Evolutionary conservation across 2,113 vertebrate genomes (phyloP), one percentile per base, ranked within the genome.

Genomic region (Athene noctua): DNA sequence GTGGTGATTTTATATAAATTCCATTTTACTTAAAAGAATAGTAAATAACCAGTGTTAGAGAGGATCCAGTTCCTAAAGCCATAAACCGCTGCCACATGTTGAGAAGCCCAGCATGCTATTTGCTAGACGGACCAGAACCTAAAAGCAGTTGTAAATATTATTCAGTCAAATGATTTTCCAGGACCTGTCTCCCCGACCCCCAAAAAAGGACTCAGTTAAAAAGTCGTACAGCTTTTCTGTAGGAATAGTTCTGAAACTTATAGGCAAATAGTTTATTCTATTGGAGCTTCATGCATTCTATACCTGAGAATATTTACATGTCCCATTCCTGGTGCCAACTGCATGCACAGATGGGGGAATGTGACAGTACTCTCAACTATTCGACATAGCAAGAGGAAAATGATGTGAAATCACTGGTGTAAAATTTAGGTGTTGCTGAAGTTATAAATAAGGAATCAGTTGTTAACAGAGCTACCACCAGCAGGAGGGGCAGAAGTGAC

Each of bases 401-500:
- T 29, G 5, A 70, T 21, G 51, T 40, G 8, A 71, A 89, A n/a
- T 32, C 57, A 84, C 17, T 2, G 0, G 36, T 46, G 42, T 71
- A n/a, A 78, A 75, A 67, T 67, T 15, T 29, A 62, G 26, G 38
- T 80, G 55, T 38, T 57, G 40, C n/a, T 36, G 2, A 73, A 82
- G 34, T 55, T 59, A 47, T 23, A 59, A 51, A 15, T 26, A 84
- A 93, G 78, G 72, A 71, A 65, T 79, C 13, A 3, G 88, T 51
- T 92, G 68, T 84, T 88, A 88, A 38, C 30, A 54, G 88, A 92
- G 49, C 44, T 89, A 7, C 55, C 25, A 92, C 47, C 86, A 92
- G 92, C 90, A 94, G 92, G 80, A 96, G 86, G 72, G 72, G 70
- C 68, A 92, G 57, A 94, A 95, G 61, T 40, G 49, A 57, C 85